Base-by-base conservation (phyloP, 64 coral and sea anemone species). In the Stichodactyla helianthus region DNA sequence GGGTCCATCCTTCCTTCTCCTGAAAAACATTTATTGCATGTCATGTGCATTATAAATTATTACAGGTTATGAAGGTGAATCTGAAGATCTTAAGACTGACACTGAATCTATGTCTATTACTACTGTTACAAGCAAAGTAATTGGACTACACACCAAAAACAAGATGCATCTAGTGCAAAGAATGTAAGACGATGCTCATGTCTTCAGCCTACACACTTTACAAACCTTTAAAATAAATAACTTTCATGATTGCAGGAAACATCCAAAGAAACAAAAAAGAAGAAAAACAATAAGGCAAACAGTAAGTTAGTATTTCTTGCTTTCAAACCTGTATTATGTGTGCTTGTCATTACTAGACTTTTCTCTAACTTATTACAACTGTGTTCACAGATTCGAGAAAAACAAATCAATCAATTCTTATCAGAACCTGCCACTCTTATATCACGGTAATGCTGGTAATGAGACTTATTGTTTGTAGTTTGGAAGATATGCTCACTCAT, bases 31-130 rank as follows among this genome's bases (percentile, higher is more conserved):
- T n/a, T 68, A 20, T 70, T 70, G 22, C 2, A 18, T 22, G 62
- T 65, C 26, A 74, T 8, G 9, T 35, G 90, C 86, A 55, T 86
- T 92, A 52, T 83, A 78, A 78, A 59, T 10, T 6, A 59, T 10
- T 6, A 78, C 10, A 86, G 52, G 18, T 23, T 22, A 53, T 59
- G 84, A 91, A 53, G 65, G 62, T 25, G 90, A 90, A 51, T 85
- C 82, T 51, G 83, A 92, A 51, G 90, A 92, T 13, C 74, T 51
- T 6, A 82, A 86, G 77, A 92, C 84, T 54, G 90, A 87, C 19
- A 86, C 85, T 13, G 90, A 92, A 51, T 71, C 76, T 14, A 87
- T 92, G 77, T 92, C 90, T 27, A 59, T 87, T 11, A 84, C 56
- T 14, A 84, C 83, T 3, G 55, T 54, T n/a, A 84, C 83, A 51